Evolutionary conservation across 1,140 invertebrate species (phyloP), one percentile per base, ranked within the genome.

Genomic region (Helicoverpa zea): DNA sequence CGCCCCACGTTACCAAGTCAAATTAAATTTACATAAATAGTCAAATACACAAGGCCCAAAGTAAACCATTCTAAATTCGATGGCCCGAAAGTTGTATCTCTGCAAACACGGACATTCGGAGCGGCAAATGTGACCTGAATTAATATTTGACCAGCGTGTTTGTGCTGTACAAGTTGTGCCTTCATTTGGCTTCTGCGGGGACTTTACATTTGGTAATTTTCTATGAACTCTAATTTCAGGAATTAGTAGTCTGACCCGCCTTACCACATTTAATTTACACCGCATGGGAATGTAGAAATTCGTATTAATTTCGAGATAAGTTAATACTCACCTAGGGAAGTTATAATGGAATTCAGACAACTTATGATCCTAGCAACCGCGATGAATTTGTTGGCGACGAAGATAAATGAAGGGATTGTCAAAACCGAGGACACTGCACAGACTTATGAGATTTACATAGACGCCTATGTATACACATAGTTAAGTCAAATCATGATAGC

Each of bases 51-150:
- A 87, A 81, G 84, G 86, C 82, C 90, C 87, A 91, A 89, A 89
- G 90, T 89, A 91, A 93, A 91, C 90, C 89, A 89, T 90, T 91
- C 89, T 90, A 92, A 92, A 92, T 91, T 89, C 91, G 89, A 92
- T 91, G 91, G 86, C 83, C 87, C 84, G 86, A 92, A 93, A 93
- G 91, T 92, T 92, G 89, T 91, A 91, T 92, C 90, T 92, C 85
- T 81, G 85, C 86, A 91, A 92, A 92, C 86, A 91, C 84, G 89
- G 87, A 88, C 87, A 90, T 91, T 91, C 81, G 72, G 84, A 89
- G 83, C 80, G 83, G 87, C 88, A 89, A 93, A 91, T 92, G 91
- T 91, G 91, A 92, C 91, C 92, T 88, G 92, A 93, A 93, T 93
- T 91, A 90, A 92, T 91, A 92, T 93, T 93, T 93, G 91, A 92